Conservation (phyloP, 2,797 vertebrate genomes). For the Setipinna tenuifilis region DNA sequence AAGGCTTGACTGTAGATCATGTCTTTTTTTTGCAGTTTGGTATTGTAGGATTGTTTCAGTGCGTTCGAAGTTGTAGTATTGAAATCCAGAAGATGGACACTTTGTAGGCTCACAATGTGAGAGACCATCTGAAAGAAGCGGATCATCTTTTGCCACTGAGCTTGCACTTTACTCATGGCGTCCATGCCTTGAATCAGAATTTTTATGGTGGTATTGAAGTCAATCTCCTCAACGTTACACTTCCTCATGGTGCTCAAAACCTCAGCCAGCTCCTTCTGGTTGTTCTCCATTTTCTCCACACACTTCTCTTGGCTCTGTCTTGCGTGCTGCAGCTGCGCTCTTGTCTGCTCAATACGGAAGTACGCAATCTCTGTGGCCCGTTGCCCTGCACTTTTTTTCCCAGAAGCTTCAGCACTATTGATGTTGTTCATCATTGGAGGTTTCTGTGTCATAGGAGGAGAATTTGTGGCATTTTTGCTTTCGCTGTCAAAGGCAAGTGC, state of each 20-base stretch:
- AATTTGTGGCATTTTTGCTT: neutral
- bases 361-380: neutral
- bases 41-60: constrained; percentile 33
- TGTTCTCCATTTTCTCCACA: neutral
- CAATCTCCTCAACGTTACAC: constrained; percentile 52
- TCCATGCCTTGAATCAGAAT: constrained; percentile 55
- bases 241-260: constrained; percentile 47
- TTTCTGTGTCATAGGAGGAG: neutral
- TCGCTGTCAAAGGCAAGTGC: neutral
- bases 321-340: constrained; percentile 49
- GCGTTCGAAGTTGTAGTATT: neutral
- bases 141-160: constrained; percentile 62
- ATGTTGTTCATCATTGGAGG: neutral
- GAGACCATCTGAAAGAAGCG: constrained; percentile 65
- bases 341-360: constrained; percentile 30
- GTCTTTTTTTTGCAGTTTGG: constrained; percentile 48
- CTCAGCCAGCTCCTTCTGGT: neutral
- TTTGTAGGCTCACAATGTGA: constrained; percentile 44
- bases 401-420: neutral
- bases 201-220: constrained; percentile 52
- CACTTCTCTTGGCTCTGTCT: neutral
- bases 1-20: constrained; percentile 54
- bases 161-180: constrained; percentile 53
- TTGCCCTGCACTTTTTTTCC: neutral
- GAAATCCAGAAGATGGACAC: constrained; percentile 47